phyloP scores from a whole-genome alignment of 2,888 invertebrate species.

The Epiblema foenella region DNA sequence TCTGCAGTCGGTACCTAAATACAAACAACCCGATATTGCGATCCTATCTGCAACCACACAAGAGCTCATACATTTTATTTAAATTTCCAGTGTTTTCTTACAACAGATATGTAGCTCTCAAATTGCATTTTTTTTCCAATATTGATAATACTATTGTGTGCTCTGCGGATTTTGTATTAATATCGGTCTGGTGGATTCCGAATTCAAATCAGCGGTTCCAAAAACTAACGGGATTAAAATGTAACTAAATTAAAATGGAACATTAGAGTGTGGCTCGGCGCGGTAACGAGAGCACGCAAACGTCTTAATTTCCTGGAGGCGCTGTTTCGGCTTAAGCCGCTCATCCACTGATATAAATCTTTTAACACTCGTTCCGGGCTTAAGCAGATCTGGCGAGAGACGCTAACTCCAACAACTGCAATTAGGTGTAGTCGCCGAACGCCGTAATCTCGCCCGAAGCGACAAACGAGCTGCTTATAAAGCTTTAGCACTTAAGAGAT shows the following conservation, averaged over 20 bases:
- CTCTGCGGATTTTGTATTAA: constrained; percentile 5
- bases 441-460: constrained; percentile 69
- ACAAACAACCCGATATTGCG: constrained; percentile 41
- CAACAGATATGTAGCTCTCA: constrained; percentile 18
- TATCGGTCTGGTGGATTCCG: constrained; percentile 22
- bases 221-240: constrained; percentile 37
- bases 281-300: constrained; percentile 51
- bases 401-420: constrained; percentile 80
- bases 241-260: constrained; percentile 36
- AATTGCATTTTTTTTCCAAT: constrained; percentile 30
- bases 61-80: constrained; percentile 33
- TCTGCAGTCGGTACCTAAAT: constrained; percentile 41
- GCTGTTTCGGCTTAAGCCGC: constrained; percentile 61
- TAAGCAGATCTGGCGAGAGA: constrained; percentile 68
- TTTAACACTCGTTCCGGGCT: constrained; percentile 79
- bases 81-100: constrained; percentile 29
- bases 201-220: constrained; percentile 24
- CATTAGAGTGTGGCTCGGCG: constrained; percentile 35
- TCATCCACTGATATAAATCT: constrained; percentile 80
- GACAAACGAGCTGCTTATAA: constrained; percentile 65
- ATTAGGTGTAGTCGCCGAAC: constrained; percentile 73
- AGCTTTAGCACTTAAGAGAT: constrained; percentile 46
- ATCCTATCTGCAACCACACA: constrained; percentile 31
- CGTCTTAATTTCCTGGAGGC: constrained; percentile 76
- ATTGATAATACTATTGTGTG: constrained; percentile 22